Percentiles rank a stretch among this genome's conserved stretches.
phyloP scores from a whole-genome alignment of 2,888 invertebrate species.

The Thecophora atra region DNA sequence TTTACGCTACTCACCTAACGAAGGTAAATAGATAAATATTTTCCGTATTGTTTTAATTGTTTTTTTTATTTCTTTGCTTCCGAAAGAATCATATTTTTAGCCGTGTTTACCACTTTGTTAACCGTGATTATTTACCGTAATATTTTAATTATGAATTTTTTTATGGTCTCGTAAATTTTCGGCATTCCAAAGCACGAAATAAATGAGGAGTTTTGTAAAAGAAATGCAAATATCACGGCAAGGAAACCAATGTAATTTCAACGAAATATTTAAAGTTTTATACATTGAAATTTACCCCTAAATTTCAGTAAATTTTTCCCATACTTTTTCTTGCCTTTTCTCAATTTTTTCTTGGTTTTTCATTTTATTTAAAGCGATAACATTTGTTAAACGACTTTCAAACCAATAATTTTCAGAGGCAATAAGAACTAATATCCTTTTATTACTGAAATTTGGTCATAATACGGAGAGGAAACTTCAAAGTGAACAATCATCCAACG shows the following conservation, averaged over 20 bases:
- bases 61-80: constrained; percentile 7
- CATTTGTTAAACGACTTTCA: not conserved
- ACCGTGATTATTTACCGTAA: constrained; percentile 24
- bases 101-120: constrained; percentile 31
- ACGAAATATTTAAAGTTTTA: too few relatives aligned
- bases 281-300: too few relatives aligned
- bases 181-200: too few relatives aligned
- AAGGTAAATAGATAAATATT: not conserved
- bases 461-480: constrained; percentile 14
- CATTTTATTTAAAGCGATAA: not conserved
- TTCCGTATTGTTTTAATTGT: not conserved
- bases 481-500: constrained; percentile 20
- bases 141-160: constrained; percentile 44
- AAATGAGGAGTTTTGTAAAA: too few relatives aligned
- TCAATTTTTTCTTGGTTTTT: not conserved
- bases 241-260: too few relatives aligned
- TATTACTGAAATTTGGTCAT: not conserved
- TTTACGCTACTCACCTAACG: not conserved
- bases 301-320: too few relatives aligned
- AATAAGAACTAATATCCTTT: constrained; percentile 32
- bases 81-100: constrained; percentile 14
- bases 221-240: not conserved
- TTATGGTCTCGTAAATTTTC: constrained; percentile 56
- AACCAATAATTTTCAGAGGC: constrained; percentile 1
- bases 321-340: not conserved